Base-by-base conservation (phyloP, 2,888 invertebrate species). In the Halictus quadricinctus region DNA sequence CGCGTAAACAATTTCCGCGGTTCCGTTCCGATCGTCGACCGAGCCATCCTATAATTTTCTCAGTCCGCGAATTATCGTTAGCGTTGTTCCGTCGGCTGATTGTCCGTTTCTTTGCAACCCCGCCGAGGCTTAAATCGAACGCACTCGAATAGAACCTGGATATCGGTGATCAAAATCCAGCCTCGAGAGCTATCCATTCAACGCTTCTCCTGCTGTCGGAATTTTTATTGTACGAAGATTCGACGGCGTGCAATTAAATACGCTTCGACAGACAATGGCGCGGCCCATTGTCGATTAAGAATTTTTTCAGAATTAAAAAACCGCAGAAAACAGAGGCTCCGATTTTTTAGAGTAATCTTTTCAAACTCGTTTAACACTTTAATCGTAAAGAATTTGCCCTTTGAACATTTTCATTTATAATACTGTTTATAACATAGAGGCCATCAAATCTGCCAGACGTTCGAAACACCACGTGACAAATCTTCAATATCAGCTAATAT, bases 31-130 rank as follows among this genome's bases (percentile, higher is more conserved):
- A 84, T 86, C 84, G 74, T 79, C 79, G 72, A 21, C 6, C 43
- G 46, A 70, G 72, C 80, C 70, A 82, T 72, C 64, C 80, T 15
- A 29, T 74, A 85, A 89, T 87, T 81, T 80, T 43, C 87, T 64
- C 77, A 48, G 81, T 73, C 81, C 72, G 85, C 87, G 81, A 87
- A 88, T 87, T 83, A 87, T 81, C 80, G 69, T 83, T 80, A 79
- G 54, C 64, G 75, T 81, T 78, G 58, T 64, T 76, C 74, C 8
- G 36, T 76, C 72, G 76, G 60, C 25, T 69, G 76, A 64, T 79
- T 70, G 58, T 36, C 54, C 41, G 50, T 72, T 66, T 41, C 41
- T n/a, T 60, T 13, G 25, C 25, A 25, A 25, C 41, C 18, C 29
- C 25, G 36, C 15, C 60, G 12, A 25, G 41, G 8, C 18, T 80